A percentile compares a stretch with the other conserved stretches of the same genome.
phyloP scores from a whole-genome alignment of 37 sponge, comb jelly and placozoan species.

The Halichondria panicea region DNA sequence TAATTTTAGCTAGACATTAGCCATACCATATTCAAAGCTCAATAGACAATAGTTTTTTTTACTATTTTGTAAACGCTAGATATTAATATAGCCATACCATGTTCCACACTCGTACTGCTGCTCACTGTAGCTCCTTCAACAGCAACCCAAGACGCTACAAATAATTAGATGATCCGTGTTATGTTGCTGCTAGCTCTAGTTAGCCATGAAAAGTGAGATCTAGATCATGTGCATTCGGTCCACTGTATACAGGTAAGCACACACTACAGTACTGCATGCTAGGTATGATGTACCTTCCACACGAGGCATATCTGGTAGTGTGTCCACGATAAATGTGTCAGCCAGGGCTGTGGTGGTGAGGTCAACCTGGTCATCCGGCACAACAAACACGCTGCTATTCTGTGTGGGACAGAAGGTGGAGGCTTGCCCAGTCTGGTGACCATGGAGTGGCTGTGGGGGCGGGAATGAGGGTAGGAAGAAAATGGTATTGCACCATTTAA shows the following conservation, averaged over 20 bases:
- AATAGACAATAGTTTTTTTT: no score
- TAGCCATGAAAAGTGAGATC: no score
- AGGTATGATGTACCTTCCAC: background rate
- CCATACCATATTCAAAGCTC: no score
- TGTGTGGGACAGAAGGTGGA: conserved; percentile 26
- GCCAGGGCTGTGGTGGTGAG: conserved; percentile 17
- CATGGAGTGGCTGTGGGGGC: conserved; percentile 35
- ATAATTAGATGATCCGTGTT: no score
- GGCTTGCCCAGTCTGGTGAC: conserved; percentile 4
- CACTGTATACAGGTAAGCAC: background rate
- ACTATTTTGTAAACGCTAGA: no score
- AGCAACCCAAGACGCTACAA: conserved; percentile 44
- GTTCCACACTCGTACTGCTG: no score
- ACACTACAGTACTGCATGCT: background rate
- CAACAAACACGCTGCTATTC: conserved; percentile 39
- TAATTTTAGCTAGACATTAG: no score
- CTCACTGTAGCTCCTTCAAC: conserved; percentile 42
- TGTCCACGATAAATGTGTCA: background rate
- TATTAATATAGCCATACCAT: no score
- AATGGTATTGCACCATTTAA: background rate
- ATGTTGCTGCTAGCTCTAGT: no score
- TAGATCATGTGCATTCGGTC: no score
- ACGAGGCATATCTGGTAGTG: conserved; percentile 12
- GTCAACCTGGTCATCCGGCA: conserved; percentile 26
- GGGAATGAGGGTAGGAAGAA: background rate